phyloP scores from a whole-genome alignment of 2,113 vertebrate species.

The Camelus bactrianus region DNA sequence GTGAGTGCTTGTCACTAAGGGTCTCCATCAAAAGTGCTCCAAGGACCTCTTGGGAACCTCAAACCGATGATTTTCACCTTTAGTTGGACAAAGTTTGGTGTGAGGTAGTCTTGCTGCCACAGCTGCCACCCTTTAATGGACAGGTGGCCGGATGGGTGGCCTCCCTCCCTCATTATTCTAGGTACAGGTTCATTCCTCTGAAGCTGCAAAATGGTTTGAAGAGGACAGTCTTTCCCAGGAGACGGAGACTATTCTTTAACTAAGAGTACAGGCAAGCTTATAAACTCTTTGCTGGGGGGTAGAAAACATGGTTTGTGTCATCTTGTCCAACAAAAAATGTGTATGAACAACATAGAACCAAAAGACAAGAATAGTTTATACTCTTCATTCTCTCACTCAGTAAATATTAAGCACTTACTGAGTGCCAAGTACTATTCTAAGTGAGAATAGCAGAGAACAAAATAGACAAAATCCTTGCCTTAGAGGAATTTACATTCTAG shows the following conservation, averaged over 20 bases:
- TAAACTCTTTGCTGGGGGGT: background rate
- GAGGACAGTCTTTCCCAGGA: background rate
- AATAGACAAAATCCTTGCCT: background rate
- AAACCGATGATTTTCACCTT: background rate
- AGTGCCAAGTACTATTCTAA: background rate
- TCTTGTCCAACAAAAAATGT: background rate
- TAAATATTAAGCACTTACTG: background rate
- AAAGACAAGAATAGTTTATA: background rate
- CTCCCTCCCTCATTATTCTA: background rate
- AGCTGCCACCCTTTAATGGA: background rate
- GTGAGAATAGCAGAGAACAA: background rate
- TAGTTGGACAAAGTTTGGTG: background rate
- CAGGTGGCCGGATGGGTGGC: background rate
- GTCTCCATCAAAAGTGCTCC: background rate
- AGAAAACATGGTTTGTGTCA: background rate
- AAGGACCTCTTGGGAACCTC: background rate
- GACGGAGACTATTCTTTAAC: background rate
- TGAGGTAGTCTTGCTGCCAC: background rate
- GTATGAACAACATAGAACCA: background rate
- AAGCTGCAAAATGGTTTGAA: conserved; percentile 3
- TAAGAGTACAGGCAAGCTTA: background rate
- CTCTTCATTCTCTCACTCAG: background rate
- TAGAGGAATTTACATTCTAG: background rate
- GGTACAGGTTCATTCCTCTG: background rate
- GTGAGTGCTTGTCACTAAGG: background rate